Evolutionary conservation across 2,888 invertebrate genomes (phyloP).

Genomic region (Aphodius sticticus): DNA sequence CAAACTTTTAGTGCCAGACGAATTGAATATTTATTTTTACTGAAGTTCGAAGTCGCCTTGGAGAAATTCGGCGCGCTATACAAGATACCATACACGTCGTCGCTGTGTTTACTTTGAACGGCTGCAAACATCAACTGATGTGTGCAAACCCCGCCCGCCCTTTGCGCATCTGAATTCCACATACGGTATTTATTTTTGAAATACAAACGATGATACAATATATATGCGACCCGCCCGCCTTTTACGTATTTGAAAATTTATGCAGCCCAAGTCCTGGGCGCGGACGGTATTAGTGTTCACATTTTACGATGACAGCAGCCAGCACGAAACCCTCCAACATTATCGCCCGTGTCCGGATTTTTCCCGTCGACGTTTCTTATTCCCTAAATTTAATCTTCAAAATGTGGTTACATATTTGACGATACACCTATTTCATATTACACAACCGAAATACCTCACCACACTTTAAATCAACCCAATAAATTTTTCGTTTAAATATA

Average conservation of each 20-base stretch:
- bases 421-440: neutral
- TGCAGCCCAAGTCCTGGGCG: neutral
- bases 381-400: neutral
- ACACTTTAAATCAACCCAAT: too few relatives aligned
- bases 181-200: conserved; percentile 17
- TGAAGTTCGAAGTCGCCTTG: neutral
- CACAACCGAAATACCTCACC: neutral
- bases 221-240: neutral
- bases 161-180: conserved; percentile 16
- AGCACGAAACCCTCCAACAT: neutral
- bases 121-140: conserved; percentile 19
- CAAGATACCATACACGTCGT: neutral
- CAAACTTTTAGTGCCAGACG: neutral
- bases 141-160: conserved; percentile 6
- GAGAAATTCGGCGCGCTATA: neutral
- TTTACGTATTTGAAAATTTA: neutral
- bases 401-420: neutral
- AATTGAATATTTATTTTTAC: conserved; percentile 4
- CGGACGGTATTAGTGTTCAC: neutral
- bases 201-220: conserved; percentile 22
- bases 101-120: conserved; percentile 19
- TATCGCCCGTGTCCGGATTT: neutral
- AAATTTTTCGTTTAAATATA: too few relatives aligned
- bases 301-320: neutral
- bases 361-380: neutral